Evolutionary conservation across 2,797 vertebrate species (phyloP).

Genomic region (Rhinatrema bivittatum): DNA sequence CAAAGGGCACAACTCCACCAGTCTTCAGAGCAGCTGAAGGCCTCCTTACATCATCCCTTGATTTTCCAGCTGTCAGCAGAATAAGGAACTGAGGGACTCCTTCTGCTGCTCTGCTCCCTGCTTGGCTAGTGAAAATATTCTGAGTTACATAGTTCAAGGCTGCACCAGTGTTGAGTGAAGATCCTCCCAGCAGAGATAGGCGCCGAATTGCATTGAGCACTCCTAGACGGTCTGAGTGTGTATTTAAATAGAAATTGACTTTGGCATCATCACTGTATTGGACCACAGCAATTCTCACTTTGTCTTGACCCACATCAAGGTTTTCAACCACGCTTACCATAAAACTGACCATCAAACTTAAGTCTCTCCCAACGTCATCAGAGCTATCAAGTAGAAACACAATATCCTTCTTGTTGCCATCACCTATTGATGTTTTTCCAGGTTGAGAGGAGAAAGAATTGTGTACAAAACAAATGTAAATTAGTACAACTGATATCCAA

Average conservation of each 20-base stretch:
- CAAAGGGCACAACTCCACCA: constrained; percentile 68
- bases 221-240: constrained; percentile 67
- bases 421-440: too few species aligned
- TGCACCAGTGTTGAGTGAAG: constrained; percentile 73
- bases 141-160: constrained; percentile 77
- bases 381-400: constrained; percentile 93
- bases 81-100: constrained; percentile 77
- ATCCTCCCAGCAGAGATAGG: constrained; percentile 74
- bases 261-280: constrained; percentile 80
- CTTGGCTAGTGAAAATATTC: constrained; percentile 67
- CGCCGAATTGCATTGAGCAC: constrained; percentile 61
- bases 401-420: constrained; percentile 67
- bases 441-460: too few species aligned
- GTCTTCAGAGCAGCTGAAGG: constrained; percentile 68
- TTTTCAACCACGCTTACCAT: constrained; percentile 67
- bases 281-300: constrained; percentile 74
- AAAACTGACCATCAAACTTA: constrained; percentile 72
- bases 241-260: constrained; percentile 81
- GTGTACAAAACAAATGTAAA: too few species aligned
- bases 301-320: constrained; percentile 67
- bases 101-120: constrained; percentile 69
- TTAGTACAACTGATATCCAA: too few species aligned
- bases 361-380: constrained; percentile 69
- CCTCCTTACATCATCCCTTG: constrained; percentile 76
- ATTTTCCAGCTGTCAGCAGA: constrained; percentile 76